Evolutionary conservation across 2,797 vertebrate species (phyloP), one percentile per base, ranked within the genome.

Genomic region (Intellagama lesueurii): DNA sequence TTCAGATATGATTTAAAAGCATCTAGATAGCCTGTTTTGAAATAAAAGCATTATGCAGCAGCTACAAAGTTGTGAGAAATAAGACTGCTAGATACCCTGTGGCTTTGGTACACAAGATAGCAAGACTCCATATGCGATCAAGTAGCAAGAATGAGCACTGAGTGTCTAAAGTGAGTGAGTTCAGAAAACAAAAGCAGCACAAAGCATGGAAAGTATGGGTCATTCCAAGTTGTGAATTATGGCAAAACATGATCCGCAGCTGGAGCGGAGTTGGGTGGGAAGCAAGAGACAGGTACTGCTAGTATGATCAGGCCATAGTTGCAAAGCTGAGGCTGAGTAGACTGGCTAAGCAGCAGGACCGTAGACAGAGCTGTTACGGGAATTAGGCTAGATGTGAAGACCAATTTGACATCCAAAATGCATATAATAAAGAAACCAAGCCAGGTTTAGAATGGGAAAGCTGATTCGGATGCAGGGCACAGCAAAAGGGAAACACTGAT

Each of bases 131-230:
- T 79, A 79, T 52, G 17, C 0, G 0, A 92, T 44, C 47, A 9
- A 49, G 24, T 72, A 73, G 69, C 83, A 89, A 72, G 66, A 86
- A 60, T 90, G 87, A 79, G 52, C 40, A n/a, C 4, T 90, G 85
- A 87, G 78, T 85, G 75, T 89, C 87, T 70, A 30, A 77, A 35
- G 35, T 80, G 91, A 8, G 7, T 44, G 1, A 26, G 85, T 76
- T 77, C 52, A 89, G 88, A 90, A 83, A 90, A 93, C 91, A 85
- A 87, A 93, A 90, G 89, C 82, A 94, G 86, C 70, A 49, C 87
- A n/a, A 32, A n/a, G 69, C 75, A 64, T 77, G 89, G 90, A 88
- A 93, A 83, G 12, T 88, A 9, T 64, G 72, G 4, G n/a, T 66
- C 77, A 52, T 44, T 11, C 28, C 32, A 14, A 19, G 17, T 8